A percentile compares a stretch with the other conserved stretches of the same genome.
Evolutionary conservation across 2,113 vertebrate species (phyloP).

Genomic region (Embiotoca jacksoni): DNA sequence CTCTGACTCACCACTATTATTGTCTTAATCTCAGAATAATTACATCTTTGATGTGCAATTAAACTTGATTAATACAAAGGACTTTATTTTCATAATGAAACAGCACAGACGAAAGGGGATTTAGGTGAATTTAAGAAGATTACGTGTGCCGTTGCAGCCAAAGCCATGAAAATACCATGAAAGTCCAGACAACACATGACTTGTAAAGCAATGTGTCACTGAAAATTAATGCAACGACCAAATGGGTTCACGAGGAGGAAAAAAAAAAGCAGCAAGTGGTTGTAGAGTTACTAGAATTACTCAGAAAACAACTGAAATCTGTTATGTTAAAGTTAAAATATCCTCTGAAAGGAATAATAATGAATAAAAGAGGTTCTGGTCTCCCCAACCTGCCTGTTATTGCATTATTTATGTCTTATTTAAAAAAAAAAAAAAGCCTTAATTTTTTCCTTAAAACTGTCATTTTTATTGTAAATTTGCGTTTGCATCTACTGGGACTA

Average conservation of each 20-base stretch:
- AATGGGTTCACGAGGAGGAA: not conserved
- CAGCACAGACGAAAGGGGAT: not conserved
- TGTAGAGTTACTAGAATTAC: not conserved
- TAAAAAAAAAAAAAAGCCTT: too few relatives aligned
- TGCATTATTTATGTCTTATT: too few relatives aligned
- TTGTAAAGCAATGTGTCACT: not conserved
- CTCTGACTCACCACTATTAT: not conserved
- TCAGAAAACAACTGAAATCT: not conserved
- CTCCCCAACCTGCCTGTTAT: too few relatives aligned
- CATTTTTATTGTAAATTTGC: too few relatives aligned
- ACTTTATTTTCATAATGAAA: not conserved
- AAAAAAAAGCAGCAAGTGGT: not conserved
- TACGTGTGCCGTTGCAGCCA: not conserved
- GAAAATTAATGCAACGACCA: not conserved
- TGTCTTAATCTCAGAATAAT: constrained; percentile 20
- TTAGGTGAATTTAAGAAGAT: constrained; percentile 19
- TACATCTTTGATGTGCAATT: constrained; percentile 23
- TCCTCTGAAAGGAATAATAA: too few relatives aligned
- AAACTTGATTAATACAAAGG: not conserved
- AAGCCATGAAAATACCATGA: not conserved
- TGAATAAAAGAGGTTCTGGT: too few relatives aligned
- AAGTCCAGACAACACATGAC: not conserved
- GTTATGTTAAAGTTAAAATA: not conserved
- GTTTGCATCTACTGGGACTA: too few relatives aligned
- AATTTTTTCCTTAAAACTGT: too few relatives aligned